Evolutionary conservation across 2,888 invertebrate species (phyloP).

Genomic region (Plagodis dolabraria): DNA sequence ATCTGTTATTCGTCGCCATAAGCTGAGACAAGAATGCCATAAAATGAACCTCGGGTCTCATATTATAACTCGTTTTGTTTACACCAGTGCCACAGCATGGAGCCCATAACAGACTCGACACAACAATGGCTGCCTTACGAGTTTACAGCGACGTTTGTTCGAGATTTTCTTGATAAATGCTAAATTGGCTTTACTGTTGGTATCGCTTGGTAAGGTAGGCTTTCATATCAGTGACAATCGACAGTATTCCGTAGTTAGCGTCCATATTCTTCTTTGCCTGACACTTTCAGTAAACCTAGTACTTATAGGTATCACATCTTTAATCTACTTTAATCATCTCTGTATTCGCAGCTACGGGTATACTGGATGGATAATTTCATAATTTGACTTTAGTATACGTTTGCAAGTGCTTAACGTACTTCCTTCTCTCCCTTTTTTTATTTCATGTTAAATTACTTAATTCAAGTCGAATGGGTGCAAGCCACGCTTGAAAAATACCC

Average conservation of each 20-base stretch:
- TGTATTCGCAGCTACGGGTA: no score
- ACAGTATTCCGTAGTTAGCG: constrained; percentile 43
- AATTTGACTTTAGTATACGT: no score
- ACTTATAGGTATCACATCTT: no score
- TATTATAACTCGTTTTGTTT: constrained; percentile 71
- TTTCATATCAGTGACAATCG: constrained; percentile 54
- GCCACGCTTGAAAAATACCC: constrained; percentile 48
- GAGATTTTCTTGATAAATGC: constrained; percentile 72
- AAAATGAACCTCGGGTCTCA: constrained; percentile 58
- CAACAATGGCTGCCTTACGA: constrained; percentile 68
- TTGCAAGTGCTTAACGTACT: neutral
- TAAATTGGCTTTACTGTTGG: constrained; percentile 66
- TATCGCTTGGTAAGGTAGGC: constrained; percentile 59
- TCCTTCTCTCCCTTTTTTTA: constrained; percentile 47
- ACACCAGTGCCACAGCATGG: constrained; percentile 53
- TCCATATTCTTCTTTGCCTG: constrained; percentile 38
- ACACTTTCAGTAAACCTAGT: constrained; percentile 27
- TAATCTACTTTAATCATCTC: no score
- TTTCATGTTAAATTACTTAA: constrained; percentile 67
- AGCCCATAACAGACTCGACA: constrained; percentile 66
- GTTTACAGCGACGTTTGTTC: constrained; percentile 57
- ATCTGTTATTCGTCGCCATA: constrained; percentile 48
- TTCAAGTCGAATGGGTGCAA: constrained; percentile 61
- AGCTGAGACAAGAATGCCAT: constrained; percentile 64
- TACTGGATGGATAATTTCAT: no score